phyloP scores from a whole-genome alignment of 1,140 invertebrate species.

The Drosophila paulistorum region DNA sequence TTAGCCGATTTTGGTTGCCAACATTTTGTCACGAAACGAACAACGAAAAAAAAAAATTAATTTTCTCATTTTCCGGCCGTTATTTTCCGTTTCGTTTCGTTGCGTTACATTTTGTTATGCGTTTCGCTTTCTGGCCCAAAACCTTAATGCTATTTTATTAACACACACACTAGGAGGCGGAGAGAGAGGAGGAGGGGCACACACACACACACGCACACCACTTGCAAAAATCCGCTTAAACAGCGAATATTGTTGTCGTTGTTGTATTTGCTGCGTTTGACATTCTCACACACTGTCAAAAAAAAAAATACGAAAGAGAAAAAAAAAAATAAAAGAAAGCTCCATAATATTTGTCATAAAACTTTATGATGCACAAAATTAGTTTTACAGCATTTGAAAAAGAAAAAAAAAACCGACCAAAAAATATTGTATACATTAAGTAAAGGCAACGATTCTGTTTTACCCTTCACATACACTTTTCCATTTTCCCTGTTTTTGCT shows the following conservation, averaged over 20 bases:
- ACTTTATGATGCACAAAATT: slow-evolving; percentile 78
- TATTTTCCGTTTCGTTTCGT: slow-evolving; percentile 59
- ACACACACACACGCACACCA: slow-evolving; percentile 17
- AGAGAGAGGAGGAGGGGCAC: background rate
- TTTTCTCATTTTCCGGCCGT: slow-evolving; percentile 67
- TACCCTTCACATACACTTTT: background rate
- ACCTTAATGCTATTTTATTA: slow-evolving; percentile 57
- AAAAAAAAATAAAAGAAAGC: slow-evolving; percentile 31
- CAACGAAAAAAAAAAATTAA: slow-evolving; percentile 55
- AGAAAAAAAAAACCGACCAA: slow-evolving; percentile 12
- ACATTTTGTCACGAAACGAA: slow-evolving; percentile 14
- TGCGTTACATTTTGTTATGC: slow-evolving; percentile 40
- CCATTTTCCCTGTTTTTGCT: background rate
- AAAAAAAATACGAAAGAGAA: slow-evolving; percentile 12
- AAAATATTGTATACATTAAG: background rate
- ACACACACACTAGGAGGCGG: slow-evolving; percentile 12
- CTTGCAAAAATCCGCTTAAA: slow-evolving; percentile 59
- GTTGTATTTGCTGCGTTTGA: slow-evolving; percentile 57
- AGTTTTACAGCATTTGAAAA: slow-evolving; percentile 72
- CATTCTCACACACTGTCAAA: slow-evolving; percentile 67
- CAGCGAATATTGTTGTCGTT: slow-evolving; percentile 47
- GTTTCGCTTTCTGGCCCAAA: slow-evolving; percentile 24
- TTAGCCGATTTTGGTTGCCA: slow-evolving; percentile 32
- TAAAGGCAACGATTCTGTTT: slow-evolving; percentile 2
- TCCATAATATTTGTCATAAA: slow-evolving; percentile 77